Percentiles rank a stretch among this genome's conserved stretches.
Conservation (phyloP, 2,888 invertebrate species). For the Lepas anatifera region DNA sequence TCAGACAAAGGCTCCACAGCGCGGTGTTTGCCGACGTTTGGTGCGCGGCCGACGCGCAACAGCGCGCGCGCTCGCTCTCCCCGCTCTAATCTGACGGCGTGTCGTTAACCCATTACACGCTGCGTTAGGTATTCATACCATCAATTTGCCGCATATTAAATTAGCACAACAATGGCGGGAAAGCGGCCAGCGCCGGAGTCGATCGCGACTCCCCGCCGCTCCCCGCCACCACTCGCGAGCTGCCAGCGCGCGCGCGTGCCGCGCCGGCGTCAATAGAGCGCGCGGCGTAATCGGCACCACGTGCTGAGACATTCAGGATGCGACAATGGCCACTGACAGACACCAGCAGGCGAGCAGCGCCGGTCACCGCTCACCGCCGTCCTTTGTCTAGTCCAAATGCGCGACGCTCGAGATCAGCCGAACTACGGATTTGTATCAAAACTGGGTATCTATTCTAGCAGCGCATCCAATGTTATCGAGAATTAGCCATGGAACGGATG, state of each 20-base stretch:
- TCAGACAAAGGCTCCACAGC: not conserved
- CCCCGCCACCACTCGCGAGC: not conserved
- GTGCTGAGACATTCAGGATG: slow-evolving; percentile 7
- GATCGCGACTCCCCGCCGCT: not conserved
- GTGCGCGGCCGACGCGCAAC: not conserved
- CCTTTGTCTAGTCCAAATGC: too few relatives aligned
- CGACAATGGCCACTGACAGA: not conserved
- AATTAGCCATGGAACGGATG: too few relatives aligned
- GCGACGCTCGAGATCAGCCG: too few relatives aligned
- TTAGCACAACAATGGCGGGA: not conserved
- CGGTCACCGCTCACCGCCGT: too few relatives aligned
- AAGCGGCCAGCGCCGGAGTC: not conserved
- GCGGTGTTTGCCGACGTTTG: slow-evolving; percentile 11
- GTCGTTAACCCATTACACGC: slow-evolving; percentile 10
- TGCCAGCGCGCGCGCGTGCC: not conserved
- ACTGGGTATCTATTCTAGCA: too few relatives aligned
- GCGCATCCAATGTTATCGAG: too few relatives aligned
- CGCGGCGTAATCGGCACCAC: not conserved
- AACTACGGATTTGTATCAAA: too few relatives aligned
- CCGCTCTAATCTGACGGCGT: not conserved
- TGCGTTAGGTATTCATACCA: slow-evolving; percentile 13
- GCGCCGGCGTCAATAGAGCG: not conserved
- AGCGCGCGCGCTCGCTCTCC: not conserved
- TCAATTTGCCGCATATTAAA: slow-evolving; percentile 11
- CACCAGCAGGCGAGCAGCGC: too few relatives aligned